Percentiles rank a stretch among this genome's conserved stretches.
phyloP scores from a whole-genome alignment of 2,113 vertebrate species.

The Pogona vitticeps region DNA sequence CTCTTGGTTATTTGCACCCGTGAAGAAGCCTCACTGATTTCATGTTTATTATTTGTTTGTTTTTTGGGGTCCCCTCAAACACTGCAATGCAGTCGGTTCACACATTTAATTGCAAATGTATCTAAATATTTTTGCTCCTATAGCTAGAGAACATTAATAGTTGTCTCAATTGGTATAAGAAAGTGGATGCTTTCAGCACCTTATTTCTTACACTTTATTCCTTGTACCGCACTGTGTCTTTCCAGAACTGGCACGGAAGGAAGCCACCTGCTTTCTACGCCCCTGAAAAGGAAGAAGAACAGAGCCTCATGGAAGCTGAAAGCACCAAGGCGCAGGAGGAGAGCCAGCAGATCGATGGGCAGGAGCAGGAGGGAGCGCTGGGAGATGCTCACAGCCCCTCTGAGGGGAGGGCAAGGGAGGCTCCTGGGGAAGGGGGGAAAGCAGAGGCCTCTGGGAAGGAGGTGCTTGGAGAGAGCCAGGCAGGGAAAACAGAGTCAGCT shows the following conservation, averaged over 20 bases:
- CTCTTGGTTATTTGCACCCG: background rate
- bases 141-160: background rate
- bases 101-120: background rate
- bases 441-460: background rate
- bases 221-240: slow-evolving; percentile 26
- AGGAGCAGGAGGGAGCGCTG: background rate
- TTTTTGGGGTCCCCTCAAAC: background rate
- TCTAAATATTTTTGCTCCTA: background rate
- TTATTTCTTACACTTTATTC: background rate
- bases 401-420: background rate
- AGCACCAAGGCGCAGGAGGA: background rate
- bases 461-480: no score
- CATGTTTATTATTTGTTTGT: no score
- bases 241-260: slow-evolving; percentile 60
- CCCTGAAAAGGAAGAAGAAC: background rate
- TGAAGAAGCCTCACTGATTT: background rate
- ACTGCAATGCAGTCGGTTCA: background rate
- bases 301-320: background rate
- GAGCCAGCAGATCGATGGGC: background rate
- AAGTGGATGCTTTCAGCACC: background rate
- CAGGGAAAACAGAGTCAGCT: background rate
- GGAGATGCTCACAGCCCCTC: background rate
- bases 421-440: background rate
- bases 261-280: background rate
- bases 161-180: background rate